These are phyloP conservation scores for Pinctada fucata DNA, from an alignment of 2,888 invertebrate genomes.

Conservation along the genomic window DNA sequence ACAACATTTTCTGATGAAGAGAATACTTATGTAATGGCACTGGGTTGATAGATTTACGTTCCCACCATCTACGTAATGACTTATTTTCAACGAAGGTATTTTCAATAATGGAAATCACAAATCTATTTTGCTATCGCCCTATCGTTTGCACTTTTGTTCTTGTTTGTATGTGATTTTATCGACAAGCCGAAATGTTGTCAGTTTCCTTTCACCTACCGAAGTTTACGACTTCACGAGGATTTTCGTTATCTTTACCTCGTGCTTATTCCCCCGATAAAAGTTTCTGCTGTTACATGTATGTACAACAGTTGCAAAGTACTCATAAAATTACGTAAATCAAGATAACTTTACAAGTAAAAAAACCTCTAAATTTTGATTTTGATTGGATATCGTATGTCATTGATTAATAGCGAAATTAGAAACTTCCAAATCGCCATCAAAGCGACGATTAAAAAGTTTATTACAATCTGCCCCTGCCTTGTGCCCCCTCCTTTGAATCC, in stretches of 20 bases:
- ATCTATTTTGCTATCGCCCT: not conserved
- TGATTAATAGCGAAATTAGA: too few relatives aligned
- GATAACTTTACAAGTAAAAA: too few relatives aligned
- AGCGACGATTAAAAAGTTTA: too few relatives aligned
- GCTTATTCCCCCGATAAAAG: not conserved
- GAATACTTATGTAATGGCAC: too few relatives aligned
- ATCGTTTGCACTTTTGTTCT: conserved; percentile 3
- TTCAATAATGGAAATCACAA: not conserved
- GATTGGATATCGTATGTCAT: too few relatives aligned
- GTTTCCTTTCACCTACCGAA: not conserved
- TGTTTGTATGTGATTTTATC: not conserved
- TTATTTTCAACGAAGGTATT: not conserved
- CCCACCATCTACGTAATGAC: not conserved
- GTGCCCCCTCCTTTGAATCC: too few relatives aligned
- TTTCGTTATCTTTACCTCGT: not conserved
- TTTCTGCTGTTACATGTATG: not conserved
- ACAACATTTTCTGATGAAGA: too few relatives aligned
- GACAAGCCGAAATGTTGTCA: not conserved
- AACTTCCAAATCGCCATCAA: too few relatives aligned
- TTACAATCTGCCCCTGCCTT: too few relatives aligned
- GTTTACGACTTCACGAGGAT: not conserved
- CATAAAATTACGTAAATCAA: too few relatives aligned
- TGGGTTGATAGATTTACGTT: not conserved
- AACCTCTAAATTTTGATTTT: too few relatives aligned
- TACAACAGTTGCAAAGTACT: too few relatives aligned